These are phyloP conservation scores for Antechinus flavipes DNA, from an alignment of 2,113 vertebrate species.

Conservation along the genomic window DNA sequence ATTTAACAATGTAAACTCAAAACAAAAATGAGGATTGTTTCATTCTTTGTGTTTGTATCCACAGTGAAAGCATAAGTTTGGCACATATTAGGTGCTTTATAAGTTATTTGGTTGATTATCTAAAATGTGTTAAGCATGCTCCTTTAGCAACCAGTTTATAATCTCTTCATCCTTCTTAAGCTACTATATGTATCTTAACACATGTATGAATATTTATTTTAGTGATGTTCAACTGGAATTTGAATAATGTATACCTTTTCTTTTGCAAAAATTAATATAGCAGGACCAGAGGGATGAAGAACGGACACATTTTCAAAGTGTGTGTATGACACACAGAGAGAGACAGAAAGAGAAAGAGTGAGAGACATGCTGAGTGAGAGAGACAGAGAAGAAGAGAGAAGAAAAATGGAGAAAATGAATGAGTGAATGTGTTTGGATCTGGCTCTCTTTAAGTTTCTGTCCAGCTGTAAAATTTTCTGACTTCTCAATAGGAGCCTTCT, in stretches of 20 bases:
- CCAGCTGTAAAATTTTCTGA: background rate
- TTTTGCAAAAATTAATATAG: background rate
- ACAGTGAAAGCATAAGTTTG: background rate
- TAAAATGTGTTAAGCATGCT: background rate
- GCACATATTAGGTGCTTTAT: background rate
- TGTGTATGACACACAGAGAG: too few relatives aligned
- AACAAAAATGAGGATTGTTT: background rate
- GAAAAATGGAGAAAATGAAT: background rate
- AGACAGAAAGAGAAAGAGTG: too few relatives aligned
- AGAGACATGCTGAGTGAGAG: too few relatives aligned
- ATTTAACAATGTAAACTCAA: too few relatives aligned
- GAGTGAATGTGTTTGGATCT: background rate
- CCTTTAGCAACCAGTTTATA: background rate
- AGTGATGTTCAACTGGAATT: constrained; percentile 9
- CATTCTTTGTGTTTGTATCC: background rate
- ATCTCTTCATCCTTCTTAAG: background rate
- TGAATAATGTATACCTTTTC: constrained; percentile 25
- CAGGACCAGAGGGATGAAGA: background rate
- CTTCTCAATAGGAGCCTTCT: background rate
- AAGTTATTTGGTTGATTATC: background rate
- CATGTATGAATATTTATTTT: constrained; percentile 15
- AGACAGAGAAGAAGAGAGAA: too few relatives aligned
- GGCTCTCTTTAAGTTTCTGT: background rate
- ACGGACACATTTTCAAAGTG: background rate
- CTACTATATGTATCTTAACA: background rate